Base-by-base conservation (phyloP, 2,113 vertebrate species). In the Polyodon spathula region DNA sequence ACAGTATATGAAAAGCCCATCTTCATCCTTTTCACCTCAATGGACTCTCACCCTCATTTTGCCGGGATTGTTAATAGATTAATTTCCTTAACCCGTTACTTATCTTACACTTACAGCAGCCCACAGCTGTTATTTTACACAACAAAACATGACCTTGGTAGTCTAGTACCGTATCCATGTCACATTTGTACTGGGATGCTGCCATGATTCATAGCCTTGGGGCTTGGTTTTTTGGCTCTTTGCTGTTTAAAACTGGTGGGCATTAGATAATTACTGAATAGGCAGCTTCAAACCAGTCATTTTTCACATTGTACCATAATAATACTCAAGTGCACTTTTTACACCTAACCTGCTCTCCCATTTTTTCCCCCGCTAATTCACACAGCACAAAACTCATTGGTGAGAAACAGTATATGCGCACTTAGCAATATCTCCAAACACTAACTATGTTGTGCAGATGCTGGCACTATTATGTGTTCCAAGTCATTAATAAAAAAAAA, bases 21-120 rank as follows among this genome's bases (percentile, higher is more conserved):
- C 58, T 54, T 1, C 54, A n/a, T n/a, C 5, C 56, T 66, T 71
- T 66, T 63, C 55, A 63, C 59, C 53, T 70, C 73, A 62, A 61
- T 59, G 63, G 71, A 73, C 68, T 61, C 67, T 70, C 71, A 65
- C 55, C 8, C 64, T 64, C 61, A 68, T 55, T 75, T 76, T 80
- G 77, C 63, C 69, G 63, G 77, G 74, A 69, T 73, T 63, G 73
- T 76, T 84, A 82, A 81, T 81, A 79, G 81, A 73, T 80, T 81
- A 79, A 72, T 74, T 74, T 83, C 75, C 82, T 81, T 84, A 83
- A 84, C 81, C 79, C 76, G 72, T 78, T 76, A 79, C 78, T 82
- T 80, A 82, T 70, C 73, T 70, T 68, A 71, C 73, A 70, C 72
- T 78, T 83, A 85, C 81, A 81, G 66, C 56, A 67, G 63, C 75